Evolutionary conservation across 2,888 invertebrate species (phyloP).

Genomic region (Polydrusus pterygomalis): DNA sequence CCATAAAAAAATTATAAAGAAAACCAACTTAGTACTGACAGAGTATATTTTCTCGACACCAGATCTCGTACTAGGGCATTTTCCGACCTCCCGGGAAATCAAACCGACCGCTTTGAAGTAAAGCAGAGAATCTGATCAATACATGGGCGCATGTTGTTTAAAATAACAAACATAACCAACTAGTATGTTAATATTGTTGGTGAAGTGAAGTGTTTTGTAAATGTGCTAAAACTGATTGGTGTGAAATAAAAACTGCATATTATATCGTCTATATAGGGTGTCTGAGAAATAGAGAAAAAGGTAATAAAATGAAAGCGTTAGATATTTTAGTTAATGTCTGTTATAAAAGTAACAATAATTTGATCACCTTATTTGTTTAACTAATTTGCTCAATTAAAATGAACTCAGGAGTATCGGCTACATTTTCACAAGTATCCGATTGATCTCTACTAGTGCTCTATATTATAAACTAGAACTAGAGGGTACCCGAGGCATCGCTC

Average conservation of each 20-base stretch:
- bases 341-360: neutral
- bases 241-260: conserved; percentile 11
- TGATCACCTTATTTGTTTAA: too few relatives aligned
- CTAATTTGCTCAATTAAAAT: too few relatives aligned
- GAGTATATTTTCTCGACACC: neutral
- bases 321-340: neutral
- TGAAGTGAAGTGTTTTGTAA: conserved; percentile 26
- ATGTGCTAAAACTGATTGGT: conserved; percentile 6
- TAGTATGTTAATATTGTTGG: conserved; percentile 23
- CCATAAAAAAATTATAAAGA: too few relatives aligned
- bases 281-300: neutral
- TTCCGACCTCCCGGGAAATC: conserved; percentile 43
- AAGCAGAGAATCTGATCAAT: conserved; percentile 47
- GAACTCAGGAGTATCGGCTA: too few relatives aligned
- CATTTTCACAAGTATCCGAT: too few relatives aligned
- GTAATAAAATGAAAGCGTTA: neutral
- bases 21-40: too few relatives aligned
- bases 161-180: conserved; percentile 53
- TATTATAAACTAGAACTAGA: too few relatives aligned
- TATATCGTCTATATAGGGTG: conserved; percentile 14
- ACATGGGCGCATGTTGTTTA: conserved; percentile 52
- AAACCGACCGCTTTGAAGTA: conserved; percentile 17
- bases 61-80: conserved; percentile 4
- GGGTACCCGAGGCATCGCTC: too few relatives aligned
- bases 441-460: too few relatives aligned